Percentiles rank a stretch among this genome's conserved stretches.
Conservation (phyloP, 2,113 vertebrate genomes). For the Neomonachus schauinslandi region DNA sequence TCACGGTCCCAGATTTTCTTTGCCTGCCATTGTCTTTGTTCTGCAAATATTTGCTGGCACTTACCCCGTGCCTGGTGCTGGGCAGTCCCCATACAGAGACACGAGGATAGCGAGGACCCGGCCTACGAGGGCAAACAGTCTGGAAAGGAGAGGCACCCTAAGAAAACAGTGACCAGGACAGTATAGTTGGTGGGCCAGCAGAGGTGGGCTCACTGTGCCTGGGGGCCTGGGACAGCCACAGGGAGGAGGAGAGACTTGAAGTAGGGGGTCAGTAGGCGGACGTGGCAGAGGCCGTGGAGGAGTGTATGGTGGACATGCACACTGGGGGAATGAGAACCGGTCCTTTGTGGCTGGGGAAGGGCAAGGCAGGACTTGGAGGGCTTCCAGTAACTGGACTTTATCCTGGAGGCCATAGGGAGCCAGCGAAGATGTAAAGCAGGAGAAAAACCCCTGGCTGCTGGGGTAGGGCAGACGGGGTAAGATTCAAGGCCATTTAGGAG, state of each 20-base stretch:
- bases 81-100: neutral
- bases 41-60: neutral
- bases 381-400: neutral
- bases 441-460: neutral
- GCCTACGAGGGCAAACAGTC: neutral
- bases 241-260: neutral
- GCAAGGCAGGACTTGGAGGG: neutral
- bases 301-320: rapidly evolving
- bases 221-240: neutral
- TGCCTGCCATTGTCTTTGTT: neutral
- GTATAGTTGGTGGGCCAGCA: neutral
- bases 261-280: neutral
- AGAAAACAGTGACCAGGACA: neutral
- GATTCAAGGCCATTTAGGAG: neutral
- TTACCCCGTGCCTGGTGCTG: neutral
- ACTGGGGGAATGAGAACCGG: neutral
- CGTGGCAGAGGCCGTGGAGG: neutral
- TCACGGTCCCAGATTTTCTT: neutral
- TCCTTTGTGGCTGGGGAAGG: neutral
- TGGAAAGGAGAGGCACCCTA: neutral
- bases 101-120: neutral
- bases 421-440: neutral
- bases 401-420: neutral
- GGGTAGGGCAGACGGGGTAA: neutral
- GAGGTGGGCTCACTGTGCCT: neutral